Percentiles rank a stretch among this genome's conserved stretches.
Conservation (phyloP, 2,797 vertebrate species). For the Enteromius treurensis region DNA sequence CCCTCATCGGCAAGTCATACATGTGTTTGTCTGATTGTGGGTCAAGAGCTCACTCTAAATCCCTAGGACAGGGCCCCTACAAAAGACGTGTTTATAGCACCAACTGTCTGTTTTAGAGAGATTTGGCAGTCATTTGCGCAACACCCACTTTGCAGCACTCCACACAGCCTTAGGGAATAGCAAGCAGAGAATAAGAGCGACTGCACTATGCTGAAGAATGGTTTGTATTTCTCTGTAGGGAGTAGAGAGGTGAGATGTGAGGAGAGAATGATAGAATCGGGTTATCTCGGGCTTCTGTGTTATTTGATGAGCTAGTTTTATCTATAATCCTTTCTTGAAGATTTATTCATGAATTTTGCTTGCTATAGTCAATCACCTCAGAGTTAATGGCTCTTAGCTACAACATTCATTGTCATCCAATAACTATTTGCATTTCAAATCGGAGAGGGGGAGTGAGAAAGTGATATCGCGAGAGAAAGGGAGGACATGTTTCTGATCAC, state of each 20-base stretch:
- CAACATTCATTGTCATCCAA: slow-evolving; percentile 45
- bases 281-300: slow-evolving; percentile 40
- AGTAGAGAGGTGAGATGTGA: slow-evolving; percentile 50
- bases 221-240: slow-evolving; percentile 44
- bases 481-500: slow-evolving; percentile 27
- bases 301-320: slow-evolving; percentile 34
- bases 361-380: slow-evolving; percentile 51
- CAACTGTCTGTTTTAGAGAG: slow-evolving; percentile 55
- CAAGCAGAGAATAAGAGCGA: slow-evolving; percentile 9
- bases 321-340: slow-evolving; percentile 18
- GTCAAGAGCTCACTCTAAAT: slow-evolving; percentile 7
- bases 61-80: neutral
- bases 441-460: neutral
- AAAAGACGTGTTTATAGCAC: slow-evolving; percentile 47
- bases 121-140: slow-evolving; percentile 58
- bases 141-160: slow-evolving; percentile 60
- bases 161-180: slow-evolving; percentile 52
- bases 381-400: slow-evolving; percentile 53
- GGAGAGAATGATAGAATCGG: slow-evolving; percentile 39
- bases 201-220: slow-evolving; percentile 45
- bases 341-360: slow-evolving; percentile 45
- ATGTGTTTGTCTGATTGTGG: slow-evolving; percentile 17
- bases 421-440: slow-evolving; percentile 52
- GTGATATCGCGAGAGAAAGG: slow-evolving; percentile 5
- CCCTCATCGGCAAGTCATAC: neutral